A percentile compares a stretch with the other conserved stretches of the same genome.
phyloP scores from a whole-genome alignment of 2,888 invertebrate genomes.

The Alitta virens region DNA sequence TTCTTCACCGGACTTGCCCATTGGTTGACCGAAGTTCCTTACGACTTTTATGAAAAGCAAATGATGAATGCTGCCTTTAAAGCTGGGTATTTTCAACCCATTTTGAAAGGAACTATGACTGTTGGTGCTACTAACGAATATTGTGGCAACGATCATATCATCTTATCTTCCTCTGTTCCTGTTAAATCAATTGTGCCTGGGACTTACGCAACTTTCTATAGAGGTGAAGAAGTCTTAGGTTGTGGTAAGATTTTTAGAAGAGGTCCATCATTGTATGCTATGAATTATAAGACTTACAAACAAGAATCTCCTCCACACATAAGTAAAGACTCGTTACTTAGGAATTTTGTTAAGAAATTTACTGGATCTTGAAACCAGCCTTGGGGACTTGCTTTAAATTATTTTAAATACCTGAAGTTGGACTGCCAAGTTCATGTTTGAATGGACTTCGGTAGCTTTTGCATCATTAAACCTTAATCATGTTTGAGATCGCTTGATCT shows the following conservation, averaged over 20 bases:
- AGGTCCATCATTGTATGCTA: slow-evolving; percentile 13
- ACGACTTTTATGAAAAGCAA: slow-evolving; percentile 16
- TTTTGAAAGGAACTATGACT: slow-evolving; percentile 7
- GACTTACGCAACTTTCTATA: slow-evolving; percentile 2
- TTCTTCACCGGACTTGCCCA: slow-evolving; percentile 9
- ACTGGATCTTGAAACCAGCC: no score
- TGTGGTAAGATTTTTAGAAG: slow-evolving; percentile 4
- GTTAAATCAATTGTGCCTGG: slow-evolving; percentile 2
- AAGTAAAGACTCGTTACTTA: no score
- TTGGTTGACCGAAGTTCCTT: slow-evolving; percentile 6
- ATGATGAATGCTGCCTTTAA: slow-evolving; percentile 10
- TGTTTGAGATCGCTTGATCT: no score
- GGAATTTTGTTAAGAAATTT: no score
- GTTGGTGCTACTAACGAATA: slow-evolving; percentile 7
- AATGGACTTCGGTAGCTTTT: no score
- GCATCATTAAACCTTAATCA: no score
- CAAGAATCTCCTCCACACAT: no score
- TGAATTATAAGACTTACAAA: background rate
- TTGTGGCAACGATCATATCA: slow-evolving; percentile 16
- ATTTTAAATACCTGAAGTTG: no score
- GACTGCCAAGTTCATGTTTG: no score
- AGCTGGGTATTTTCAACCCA: background rate
- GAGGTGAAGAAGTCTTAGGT: slow-evolving; percentile 11
- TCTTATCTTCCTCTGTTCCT: slow-evolving; percentile 9
- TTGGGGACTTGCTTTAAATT: no score